A percentile compares a stretch with the other conserved stretches of the same genome.
These are phyloP conservation scores for Paramormyrops kingsleyae DNA, from an alignment of 2,113 vertebrate species.

Conservation along the genomic window DNA sequence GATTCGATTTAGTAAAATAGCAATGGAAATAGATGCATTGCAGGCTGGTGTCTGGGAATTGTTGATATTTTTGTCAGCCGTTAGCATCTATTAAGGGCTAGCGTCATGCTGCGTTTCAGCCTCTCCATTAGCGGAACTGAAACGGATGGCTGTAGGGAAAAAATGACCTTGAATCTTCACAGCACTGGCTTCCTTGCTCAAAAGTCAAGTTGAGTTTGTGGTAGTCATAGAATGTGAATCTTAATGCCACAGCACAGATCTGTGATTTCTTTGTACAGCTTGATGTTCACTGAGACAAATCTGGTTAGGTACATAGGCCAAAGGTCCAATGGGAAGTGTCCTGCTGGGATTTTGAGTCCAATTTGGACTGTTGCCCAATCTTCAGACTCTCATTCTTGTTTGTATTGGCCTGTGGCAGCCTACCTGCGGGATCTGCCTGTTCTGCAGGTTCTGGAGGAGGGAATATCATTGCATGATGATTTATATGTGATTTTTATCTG, in stretches of 20 bases:
- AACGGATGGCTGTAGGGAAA: background rate
- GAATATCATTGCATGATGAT: background rate
- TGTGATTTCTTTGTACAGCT: background rate
- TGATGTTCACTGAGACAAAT: background rate
- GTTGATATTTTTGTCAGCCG: background rate
- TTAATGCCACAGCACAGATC: background rate
- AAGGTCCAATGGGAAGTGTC: background rate
- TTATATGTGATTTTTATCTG: background rate
- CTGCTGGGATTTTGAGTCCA: background rate
- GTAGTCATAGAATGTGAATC: background rate
- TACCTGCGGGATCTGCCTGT: background rate
- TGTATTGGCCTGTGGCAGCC: background rate
- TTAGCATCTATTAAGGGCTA: background rate
- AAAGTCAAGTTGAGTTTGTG: background rate
- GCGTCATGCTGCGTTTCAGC: background rate
- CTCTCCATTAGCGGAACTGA: background rate
- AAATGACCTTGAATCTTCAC: slow-evolving; percentile 1
- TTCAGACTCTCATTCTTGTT: background rate
- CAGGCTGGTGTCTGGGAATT: background rate
- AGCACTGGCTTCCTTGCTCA: background rate
- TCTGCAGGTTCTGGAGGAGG: background rate
- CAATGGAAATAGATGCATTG: background rate
- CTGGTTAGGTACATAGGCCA: background rate
- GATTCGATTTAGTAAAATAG: background rate
- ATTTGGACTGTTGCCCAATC: background rate